Conservation (phyloP, 2,113 vertebrate species). For the Sylvilagus bachmani region DNA sequence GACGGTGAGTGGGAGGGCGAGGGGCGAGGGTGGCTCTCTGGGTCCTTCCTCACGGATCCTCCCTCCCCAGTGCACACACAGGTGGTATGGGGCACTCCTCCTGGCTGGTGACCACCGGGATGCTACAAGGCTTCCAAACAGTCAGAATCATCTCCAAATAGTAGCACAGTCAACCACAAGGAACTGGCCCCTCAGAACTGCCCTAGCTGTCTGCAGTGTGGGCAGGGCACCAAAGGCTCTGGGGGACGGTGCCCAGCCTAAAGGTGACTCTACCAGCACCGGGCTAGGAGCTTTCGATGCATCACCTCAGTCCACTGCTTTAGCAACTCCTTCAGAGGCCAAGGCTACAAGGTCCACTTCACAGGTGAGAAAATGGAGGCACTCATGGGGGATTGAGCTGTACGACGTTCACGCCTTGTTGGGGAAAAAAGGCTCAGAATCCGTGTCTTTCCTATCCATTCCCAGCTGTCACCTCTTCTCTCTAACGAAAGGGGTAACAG, state of each 20-base stretch:
- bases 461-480: too few species aligned
- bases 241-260: neutral
- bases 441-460: too few species aligned
- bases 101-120: neutral
- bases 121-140: neutral
- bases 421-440: neutral
- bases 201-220: neutral
- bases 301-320: neutral
- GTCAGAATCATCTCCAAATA: neutral
- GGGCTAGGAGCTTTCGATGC: neutral
- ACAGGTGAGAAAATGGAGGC: constrained; percentile 24
- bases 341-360: neutral
- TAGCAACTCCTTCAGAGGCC: neutral
- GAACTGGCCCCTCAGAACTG: neutral
- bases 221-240: neutral
- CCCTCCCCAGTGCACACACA: neutral
- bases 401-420: too few species aligned
- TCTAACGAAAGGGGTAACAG: neutral
- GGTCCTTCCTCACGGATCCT: neutral
- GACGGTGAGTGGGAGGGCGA: neutral
- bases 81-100: neutral
- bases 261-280: neutral
- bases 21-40: neutral
- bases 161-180: neutral
- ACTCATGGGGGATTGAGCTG: too few species aligned